Evolutionary conservation across 2,113 vertebrate genomes (phyloP), one percentile per base, ranked within the genome.

Genomic region (Pterocles burchelli): DNA sequence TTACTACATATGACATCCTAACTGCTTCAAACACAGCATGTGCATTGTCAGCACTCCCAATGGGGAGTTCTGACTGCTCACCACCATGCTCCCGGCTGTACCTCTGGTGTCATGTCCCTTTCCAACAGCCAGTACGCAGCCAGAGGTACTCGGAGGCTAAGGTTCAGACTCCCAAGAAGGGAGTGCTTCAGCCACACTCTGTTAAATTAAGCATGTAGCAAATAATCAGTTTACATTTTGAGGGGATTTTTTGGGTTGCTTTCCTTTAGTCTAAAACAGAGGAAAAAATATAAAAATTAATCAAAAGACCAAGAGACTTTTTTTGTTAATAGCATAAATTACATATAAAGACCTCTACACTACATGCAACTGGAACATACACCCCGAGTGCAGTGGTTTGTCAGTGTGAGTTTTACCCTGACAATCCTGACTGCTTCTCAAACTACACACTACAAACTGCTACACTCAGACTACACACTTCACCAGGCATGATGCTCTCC

Each of bases 401-500:
- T 15, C 31, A 66, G 24, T 8, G 17, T 8, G 11, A 61, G 20
- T 36, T 57, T 57, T 28, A 68, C 2, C 9, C 61, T 45, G 31
- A 13, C 49, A 41, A 52, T 24, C 43, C 45, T 3, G 3, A 21
- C 31, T 57, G 48, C 70, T 87, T 81, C 65, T 59, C 34, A 59
- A 74, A 48, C 46, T 33, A 55, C 48, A 61, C 15, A 6, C 28
- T 26, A 49, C 52, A 71, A 75, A 38, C 13, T 33, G 13, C 67
- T 29, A 19, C 25, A 45, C 46, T 34, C 36, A 38, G 26, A 41
- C 26, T 31, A 33, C 1, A 3, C 10, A 18, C 34, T 55, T 51
- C 1, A 1, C 22, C 4, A 2, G 11, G 22, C 16, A 11, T 0
- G 1, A 13, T 29, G 6, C 8, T 63, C 43, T 26, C 43, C 55